Evolutionary conservation across 2,888 invertebrate genomes (phyloP).

Genomic region (Noctua janthina): DNA sequence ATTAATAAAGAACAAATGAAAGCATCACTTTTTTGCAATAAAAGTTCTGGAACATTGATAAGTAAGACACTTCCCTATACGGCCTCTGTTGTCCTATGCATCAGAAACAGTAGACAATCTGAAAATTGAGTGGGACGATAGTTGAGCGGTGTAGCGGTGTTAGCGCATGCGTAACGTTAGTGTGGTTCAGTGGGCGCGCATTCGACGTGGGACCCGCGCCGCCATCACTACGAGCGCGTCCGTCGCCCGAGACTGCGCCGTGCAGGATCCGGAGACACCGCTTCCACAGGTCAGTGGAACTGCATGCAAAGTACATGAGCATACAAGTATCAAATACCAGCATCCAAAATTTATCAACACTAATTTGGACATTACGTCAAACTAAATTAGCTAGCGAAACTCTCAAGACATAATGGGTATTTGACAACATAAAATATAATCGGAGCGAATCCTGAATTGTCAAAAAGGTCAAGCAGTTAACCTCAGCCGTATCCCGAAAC

Average conservation of each 20-base stretch:
- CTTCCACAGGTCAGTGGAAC: conserved; percentile 88
- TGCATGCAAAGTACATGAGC: conserved; percentile 26
- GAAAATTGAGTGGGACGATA: conserved; percentile 67
- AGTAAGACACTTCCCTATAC: neutral
- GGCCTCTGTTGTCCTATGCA: neutral
- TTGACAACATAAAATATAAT: neutral
- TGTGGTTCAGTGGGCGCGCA: conserved; percentile 89
- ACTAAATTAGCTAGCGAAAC: neutral
- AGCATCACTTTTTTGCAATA: neutral
- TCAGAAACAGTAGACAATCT: neutral
- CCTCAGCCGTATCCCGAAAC: neutral
- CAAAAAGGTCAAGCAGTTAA: neutral
- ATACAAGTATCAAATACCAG: conserved; percentile 24
- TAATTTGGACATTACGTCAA: neutral
- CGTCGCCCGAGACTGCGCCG: conserved; percentile 92
- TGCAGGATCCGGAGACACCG: conserved; percentile 92
- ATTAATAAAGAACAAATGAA: neutral
- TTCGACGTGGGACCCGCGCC: conserved; percentile 97
- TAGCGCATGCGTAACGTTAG: conserved; percentile 91
- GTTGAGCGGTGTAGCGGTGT: conserved; percentile 56
- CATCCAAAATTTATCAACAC: neutral
- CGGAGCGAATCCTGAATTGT: neutral
- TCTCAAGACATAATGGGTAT: neutral
- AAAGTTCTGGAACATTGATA: neutral
- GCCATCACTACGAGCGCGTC: conserved; percentile 97